Conservation (phyloP, 1,140 invertebrate species). For the Aphidius ervi region DNA sequence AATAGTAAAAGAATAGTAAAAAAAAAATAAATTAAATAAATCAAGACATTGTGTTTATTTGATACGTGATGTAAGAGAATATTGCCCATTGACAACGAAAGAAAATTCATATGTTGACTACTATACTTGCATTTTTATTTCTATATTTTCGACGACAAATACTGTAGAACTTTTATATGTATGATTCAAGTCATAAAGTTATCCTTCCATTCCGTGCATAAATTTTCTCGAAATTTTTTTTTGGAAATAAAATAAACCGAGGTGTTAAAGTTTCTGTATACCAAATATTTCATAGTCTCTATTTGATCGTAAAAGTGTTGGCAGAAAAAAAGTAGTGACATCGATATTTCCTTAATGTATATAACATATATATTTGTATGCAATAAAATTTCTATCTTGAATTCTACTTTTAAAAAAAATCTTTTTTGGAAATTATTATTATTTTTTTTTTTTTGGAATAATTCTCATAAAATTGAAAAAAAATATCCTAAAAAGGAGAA, state of each 20-base stretch:
- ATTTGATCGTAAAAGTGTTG: constrained; percentile 40
- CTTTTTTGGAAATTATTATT: too few relatives aligned
- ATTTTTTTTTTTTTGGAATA: too few relatives aligned
- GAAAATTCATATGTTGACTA: not conserved
- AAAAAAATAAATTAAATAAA: not conserved
- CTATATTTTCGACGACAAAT: not conserved
- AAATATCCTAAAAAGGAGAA: not conserved
- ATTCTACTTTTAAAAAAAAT: not conserved
- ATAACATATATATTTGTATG: too few relatives aligned
- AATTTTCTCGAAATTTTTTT: constrained; percentile 32
- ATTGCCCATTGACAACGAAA: not conserved
- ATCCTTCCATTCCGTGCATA: constrained; percentile 40
- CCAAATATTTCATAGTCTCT: constrained; percentile 12
- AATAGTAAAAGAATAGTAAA: too few relatives aligned
- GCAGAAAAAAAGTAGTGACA: constrained; percentile 36
- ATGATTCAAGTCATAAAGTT: constrained; percentile 41
- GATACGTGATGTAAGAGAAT: constrained; percentile 1
- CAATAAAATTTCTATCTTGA: too few relatives aligned
- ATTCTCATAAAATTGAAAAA: too few relatives aligned
- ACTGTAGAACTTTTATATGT: too few relatives aligned
- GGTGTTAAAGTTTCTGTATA: constrained; percentile 16
- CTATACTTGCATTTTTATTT: not conserved
- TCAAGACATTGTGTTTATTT: constrained; percentile 3
- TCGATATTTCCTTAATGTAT: constrained; percentile 9
- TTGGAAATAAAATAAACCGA: constrained; percentile 18